Evolutionary conservation across 2,888 invertebrate genomes (phyloP), one percentile per base, ranked within the genome.

Genomic region (Ischnus inquisitorius): DNA sequence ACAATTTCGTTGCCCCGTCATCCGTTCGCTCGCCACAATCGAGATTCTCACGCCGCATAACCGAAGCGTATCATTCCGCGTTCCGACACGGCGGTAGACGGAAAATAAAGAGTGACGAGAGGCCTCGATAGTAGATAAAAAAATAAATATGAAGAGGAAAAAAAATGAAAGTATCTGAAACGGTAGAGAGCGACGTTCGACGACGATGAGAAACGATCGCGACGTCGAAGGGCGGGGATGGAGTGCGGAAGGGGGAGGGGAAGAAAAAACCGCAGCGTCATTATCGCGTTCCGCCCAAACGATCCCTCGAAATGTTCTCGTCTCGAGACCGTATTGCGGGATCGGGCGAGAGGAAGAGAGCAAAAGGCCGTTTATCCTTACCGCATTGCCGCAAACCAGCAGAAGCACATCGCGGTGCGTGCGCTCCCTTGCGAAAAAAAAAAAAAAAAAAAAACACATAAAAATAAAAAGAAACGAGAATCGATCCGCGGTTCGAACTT

Each of bases 241-340:
- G n/a, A n/a, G n/a, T n/a, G n/a, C n/a, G n/a, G n/a, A n/a, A 19
- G 14, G 54, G 25, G 12, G 25, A 74, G 25, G 25, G 69, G 39
- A 6, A 22, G 76, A 82, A 80, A 81, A 65, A 83, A 76, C 64
- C 62, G 71, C 57, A 57, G 68, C 69, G 80, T 86, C 84, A 87
- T 86, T 87, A 86, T 82, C 85, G 74, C 79, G 86, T 87, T 87
- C 85, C 85, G 82, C 85, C 82, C 83, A 83, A 86, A 85, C 80
- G 85, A 86, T 83, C 81, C 19, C 80, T 68, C 69, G 75, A 81
- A 87, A 82, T 85, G 77, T 74, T 87, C 46, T 22, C 65, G 43
- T 57, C 39, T 64, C 64, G 69, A 75, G 69, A 74, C 54, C 57
- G 41, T 34, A n/a, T 22, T 41, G 39, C 28, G 14, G n/a, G 34